Evolutionary conservation across 2,888 invertebrate species (phyloP), one percentile per base, ranked within the genome.

Genomic region (Melolontha melolontha): DNA sequence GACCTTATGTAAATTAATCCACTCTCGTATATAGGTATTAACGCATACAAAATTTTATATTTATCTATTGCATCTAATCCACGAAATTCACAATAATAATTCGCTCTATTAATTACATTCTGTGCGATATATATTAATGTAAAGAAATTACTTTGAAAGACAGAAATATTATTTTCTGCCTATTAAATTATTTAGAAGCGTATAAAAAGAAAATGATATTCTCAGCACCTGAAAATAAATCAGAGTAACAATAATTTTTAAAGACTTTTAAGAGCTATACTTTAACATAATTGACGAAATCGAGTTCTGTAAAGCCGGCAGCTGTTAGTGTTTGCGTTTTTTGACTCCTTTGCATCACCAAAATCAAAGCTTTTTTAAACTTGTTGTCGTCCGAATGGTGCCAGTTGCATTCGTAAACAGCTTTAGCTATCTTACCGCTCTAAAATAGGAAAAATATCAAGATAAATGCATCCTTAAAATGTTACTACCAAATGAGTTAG

Each of bases 171-270:
- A 22, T 34, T 34, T 34, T 29, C 12, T 17, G 7, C n/a, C 12
- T 17, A 51, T 29, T 16, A 51, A 16, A 51, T 64, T 55, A 14
- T 63, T 67, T 34, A 73, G 49, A 10, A 73, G 55, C 14, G 73
- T 73, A 55, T 71, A 71, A n/a, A 73, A 67, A 2, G 71, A 73
- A 55, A 73, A 73, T 0, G 73, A 73, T 34, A 73, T 44, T 34
- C 69, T 62, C 55, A 73, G 50, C 1, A 73, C 72, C 72, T 72
- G 16, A 55, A 69, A 70, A 8, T 40, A 40, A n/a, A 41, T 64
- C n/a, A 40, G 8, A 29, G 1, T 34, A 8, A 8, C 2, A 1
- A 34, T 34, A 34, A 34, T 34, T 1, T 5, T 34, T 5, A 34
- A 34, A 34, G 7, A 34, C 34, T 10, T 34, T 10, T 6, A 34